Base-by-base conservation (phyloP, 92 coral and sea anemone genomes). In the Isaurus tuberculatus region DNA sequence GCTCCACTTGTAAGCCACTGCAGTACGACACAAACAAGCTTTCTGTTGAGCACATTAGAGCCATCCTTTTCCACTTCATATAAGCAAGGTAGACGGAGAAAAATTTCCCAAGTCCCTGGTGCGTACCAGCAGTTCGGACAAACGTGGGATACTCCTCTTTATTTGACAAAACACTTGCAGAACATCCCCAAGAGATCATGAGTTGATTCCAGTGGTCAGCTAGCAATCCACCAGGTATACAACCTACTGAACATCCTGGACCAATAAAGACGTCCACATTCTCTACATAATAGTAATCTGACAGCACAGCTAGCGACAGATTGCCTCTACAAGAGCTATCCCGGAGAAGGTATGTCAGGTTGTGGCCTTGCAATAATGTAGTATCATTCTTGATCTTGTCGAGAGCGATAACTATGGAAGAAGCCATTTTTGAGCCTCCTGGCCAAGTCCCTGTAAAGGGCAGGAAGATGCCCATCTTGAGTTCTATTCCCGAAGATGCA, bases 141-240 rank as follows among this genome's bases (percentile, higher is more conserved):
- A 92, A 92, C 30, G 85, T 82, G 46, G 97, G 92, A 66, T 88
- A 92, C 48, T 71, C 78, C 1, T 37, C 72, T 51, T 88, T 92
- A 85, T 92, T 91, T 23, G 92, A 81, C 57, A 92, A 72, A 29
- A 29, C 74, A 8, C 92, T 49, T 11, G 88, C 88, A n/a, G 84
- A 27, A 40, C 97, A 92, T 20, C 94, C 97, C 97, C 97, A 92
- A 17, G 97, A 89, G 70, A 92, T 72, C 91, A 92, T 90, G 9
- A 92, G 90, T 28, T 77, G 73, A 74, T 85, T 86, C 97, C 94
- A 92, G 61, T 90, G 85, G 66, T 43, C 84, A 28, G 91, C 97
- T 33, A 92, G 79, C 28, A 88, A 86, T 7, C 92, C 97, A 17
- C 86, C 90, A 49, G 97, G 92, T 13, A 69, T 5, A 64, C 97